Base-by-base conservation (phyloP, 2,888 invertebrate species). In the Nineta flava region DNA sequence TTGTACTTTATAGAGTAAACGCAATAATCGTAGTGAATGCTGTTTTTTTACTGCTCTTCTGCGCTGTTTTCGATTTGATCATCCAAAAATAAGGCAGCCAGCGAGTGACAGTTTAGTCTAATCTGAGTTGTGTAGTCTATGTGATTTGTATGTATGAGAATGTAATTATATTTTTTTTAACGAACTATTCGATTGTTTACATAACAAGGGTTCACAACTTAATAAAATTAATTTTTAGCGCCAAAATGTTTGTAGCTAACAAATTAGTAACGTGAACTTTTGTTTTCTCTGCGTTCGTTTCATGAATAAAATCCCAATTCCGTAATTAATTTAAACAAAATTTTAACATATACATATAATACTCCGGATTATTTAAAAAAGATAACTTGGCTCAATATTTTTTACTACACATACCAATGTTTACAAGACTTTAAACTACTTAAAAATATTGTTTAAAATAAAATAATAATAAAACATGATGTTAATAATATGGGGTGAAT, bases 361-460 rank as follows among this genome's bases (percentile, higher is more conserved):
- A 26, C 26, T 26, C 26, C 26, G 26, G 26, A 26, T 26, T 26
- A 26, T 26, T 26, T 6, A 6, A 34, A 49, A 45, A 16, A 44
- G 21, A 49, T 17, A 32, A 44, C 49, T 45, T 34, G 41, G 49
- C 57, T 50, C 61, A 61, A 63, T 62, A 63, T 64, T 65, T 64
- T 64, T 60, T 59, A 61, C 60, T 62, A 59, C 62, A 53, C 46
- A 46, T 42, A 51, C 46, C 41, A 51, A 57, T 53, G 55, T 57
- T 57, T 55, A 54, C 55, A 56, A 49, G 32, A 58, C 55, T 56
- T 56, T 55, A 46, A 46, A 52, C 52, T 53, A 53, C 53, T 53
- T 53, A 53, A 50, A 47, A 50, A 47, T 50, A 51, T 49, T 50
- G 32, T 40, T 50, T 50, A 50, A 46, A 26, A 50, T 47, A 54